Conservation (phyloP, 2,113 vertebrate genomes). For the Castor canadensis region DNA sequence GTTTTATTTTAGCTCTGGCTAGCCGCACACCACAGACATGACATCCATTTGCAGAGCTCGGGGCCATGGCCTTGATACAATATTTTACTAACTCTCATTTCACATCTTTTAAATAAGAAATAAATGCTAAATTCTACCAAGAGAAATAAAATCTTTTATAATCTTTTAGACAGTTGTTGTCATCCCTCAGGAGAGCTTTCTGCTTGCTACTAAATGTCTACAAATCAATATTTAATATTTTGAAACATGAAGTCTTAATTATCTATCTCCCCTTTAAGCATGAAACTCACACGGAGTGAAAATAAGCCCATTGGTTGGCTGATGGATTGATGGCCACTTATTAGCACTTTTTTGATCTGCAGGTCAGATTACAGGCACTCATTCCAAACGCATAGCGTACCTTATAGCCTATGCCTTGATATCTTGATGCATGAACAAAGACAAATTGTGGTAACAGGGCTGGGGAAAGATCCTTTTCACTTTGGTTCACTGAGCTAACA, state of each 20-base stretch:
- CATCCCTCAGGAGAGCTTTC: constrained; percentile 83
- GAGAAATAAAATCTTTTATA: constrained; percentile 84
- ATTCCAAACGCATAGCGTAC: constrained; percentile 22
- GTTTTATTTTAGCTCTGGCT: constrained; percentile 72
- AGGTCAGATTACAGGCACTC: constrained; percentile 71
- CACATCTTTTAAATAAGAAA: constrained; percentile 83
- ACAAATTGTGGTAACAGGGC: background rate
- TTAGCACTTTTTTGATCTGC: constrained; percentile 76
- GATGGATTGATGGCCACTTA: constrained; percentile 78
- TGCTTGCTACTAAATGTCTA: constrained; percentile 83
- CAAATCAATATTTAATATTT: constrained; percentile 88
- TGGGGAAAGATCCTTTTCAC: background rate
- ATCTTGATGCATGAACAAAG: background rate
- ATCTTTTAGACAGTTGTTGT: constrained; percentile 82
- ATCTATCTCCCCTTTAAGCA: constrained; percentile 81
- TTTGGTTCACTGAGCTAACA: background rate
- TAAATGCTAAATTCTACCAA: constrained; percentile 81
- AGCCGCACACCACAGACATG: constrained; percentile 65
- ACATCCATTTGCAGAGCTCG: constrained; percentile 41
- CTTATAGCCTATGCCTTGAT: constrained; percentile 10
- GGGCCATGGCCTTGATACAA: constrained; percentile 74
- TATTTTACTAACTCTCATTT: constrained; percentile 78
- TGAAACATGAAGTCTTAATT: constrained; percentile 86
- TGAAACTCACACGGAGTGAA: constrained; percentile 77
- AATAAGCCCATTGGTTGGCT: constrained; percentile 71